Evolutionary conservation across 2,797 vertebrate genomes (phyloP), one percentile per base, ranked within the genome.

Genomic region (Ctenochaetus hawaiiensis): DNA sequence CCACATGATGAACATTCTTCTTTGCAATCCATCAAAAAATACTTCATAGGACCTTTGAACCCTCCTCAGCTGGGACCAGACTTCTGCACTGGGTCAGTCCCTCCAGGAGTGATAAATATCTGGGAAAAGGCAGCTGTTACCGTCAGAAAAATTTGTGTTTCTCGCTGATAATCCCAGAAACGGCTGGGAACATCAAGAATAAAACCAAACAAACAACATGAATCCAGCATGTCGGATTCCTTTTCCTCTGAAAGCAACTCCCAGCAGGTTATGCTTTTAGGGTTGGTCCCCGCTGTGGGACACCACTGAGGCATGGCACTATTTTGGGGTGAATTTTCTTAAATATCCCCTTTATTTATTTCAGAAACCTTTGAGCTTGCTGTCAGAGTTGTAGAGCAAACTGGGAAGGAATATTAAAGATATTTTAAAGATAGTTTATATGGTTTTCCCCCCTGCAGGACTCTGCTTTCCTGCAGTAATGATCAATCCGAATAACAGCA

Each of bases 201-300:
- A 12, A 11, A n/a, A 23, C 22, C 17, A 17, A 26, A 26, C 16
- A 61, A 56, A 62, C 43, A 23, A 18, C 41, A 18, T n/a, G 23
- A 58, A 43, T 56, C 39, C 44, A 44, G 2, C 12, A 20, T 22
- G 23, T 71, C 62, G 47, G 59, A 26, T 30, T 63, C 18, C 9
- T 68, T 26, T 23, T 56, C 23, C 43, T 26, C 16, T 49, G 8
- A 26, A 47, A 62, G 51, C 43, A 41, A 17, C 60, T 67, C 73
- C 48, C 77, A 75, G 62, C n/a, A 65, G 23, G 56, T 59, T 22
- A 2, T 34, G n/a, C 59, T 77, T 75, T 63, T 20, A 65, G 16
- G 37, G 63, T 14, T 3, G 7, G 26, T 30, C 1, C 34, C 51
- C 2, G 8, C 51, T 53, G 71, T 48, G 53, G 17, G 14, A 72